Conservation (phyloP, 2,888 invertebrate species). For the Timandra comae region DNA sequence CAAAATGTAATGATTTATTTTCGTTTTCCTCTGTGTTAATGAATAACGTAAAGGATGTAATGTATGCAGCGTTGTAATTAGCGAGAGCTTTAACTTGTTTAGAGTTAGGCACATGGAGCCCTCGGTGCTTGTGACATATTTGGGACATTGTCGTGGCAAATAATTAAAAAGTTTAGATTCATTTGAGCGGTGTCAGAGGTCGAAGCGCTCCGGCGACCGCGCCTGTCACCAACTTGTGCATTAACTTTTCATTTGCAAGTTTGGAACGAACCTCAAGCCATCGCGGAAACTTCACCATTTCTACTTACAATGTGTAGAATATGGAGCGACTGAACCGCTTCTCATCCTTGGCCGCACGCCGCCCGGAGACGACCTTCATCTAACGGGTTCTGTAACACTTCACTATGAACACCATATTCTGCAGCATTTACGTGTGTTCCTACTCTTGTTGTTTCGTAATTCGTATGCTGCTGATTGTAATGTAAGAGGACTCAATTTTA, state of each 20-base stretch:
- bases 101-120: conserved; percentile 12
- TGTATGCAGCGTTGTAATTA: conserved; percentile 17
- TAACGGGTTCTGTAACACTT: too few species aligned
- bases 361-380: too few species aligned
- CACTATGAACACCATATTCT: too few species aligned
- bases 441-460: too few species aligned
- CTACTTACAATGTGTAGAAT: conserved; percentile 40
- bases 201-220: conserved; percentile 42
- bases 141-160: conserved; percentile 39
- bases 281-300: conserved; percentile 44
- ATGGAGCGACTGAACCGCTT: conserved; percentile 15
- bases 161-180: conserved; percentile 63
- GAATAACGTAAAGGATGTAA: conserved; percentile 16
- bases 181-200: conserved; percentile 45
- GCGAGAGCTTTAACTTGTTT: conserved; percentile 17
- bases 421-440: too few species aligned
- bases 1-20: too few species aligned
- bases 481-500: too few species aligned
- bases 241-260: conserved; percentile 72
- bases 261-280: conserved; percentile 46
- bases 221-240: conserved; percentile 59
- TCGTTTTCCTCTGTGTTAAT: too few species aligned
- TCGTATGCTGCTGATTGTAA: too few species aligned
- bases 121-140: conserved; percentile 33
- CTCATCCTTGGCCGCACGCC: too few species aligned